Conservation (phyloP, 2,888 invertebrate species). For the Mantis religiosa region DNA sequence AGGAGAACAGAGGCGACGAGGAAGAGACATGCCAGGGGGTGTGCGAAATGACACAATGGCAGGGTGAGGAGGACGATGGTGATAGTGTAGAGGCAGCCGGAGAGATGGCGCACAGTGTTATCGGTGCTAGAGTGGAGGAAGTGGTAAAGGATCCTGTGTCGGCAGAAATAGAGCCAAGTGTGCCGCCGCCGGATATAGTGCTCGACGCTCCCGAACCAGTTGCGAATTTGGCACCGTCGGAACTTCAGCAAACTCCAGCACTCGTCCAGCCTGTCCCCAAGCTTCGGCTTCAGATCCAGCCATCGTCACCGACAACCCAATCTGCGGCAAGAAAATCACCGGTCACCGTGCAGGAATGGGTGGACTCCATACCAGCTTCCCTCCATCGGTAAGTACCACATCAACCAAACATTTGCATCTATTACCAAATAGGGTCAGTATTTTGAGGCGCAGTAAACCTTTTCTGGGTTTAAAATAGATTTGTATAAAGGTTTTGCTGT, state of each 20-base stretch:
- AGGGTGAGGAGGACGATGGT: neutral
- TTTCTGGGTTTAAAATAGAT: too few species aligned
- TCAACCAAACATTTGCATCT: too few species aligned
- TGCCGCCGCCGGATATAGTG: neutral
- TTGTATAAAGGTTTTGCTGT: too few species aligned
- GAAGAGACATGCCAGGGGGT: neutral
- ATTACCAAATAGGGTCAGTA: too few species aligned
- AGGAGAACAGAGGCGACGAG: neutral
- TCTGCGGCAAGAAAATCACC: constrained; percentile 54
- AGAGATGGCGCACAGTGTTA: neutral
- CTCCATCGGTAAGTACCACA: constrained; percentile 15
- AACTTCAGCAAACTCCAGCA: neutral
- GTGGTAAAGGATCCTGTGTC: neutral
- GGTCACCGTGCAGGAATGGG: constrained; percentile 68
- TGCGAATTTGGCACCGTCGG: neutral
- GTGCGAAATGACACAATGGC: constrained; percentile 9
- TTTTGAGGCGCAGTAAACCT: too few species aligned
- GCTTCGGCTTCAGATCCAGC: neutral
- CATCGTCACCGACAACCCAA: neutral
- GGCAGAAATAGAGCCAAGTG: neutral
- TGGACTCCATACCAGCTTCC: constrained; percentile 58
- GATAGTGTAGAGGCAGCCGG: neutral
- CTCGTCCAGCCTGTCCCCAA: neutral
- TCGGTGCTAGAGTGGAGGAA: neutral
- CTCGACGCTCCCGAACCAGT: neutral